Conservation (phyloP, 2,888 invertebrate species). For the Sinodicranocentrus sp. region DNA sequence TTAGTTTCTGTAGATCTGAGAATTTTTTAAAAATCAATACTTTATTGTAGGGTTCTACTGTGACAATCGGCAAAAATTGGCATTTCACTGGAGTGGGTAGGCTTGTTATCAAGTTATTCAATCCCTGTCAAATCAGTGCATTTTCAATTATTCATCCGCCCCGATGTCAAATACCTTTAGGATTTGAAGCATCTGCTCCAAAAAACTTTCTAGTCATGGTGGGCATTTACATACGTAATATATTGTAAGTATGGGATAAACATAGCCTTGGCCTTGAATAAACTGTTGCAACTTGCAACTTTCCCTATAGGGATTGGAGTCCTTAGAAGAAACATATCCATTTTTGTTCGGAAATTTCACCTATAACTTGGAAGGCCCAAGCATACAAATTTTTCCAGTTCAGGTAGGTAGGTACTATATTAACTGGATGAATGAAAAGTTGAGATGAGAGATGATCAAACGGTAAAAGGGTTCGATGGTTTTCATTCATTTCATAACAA, state of each 20-base stretch:
- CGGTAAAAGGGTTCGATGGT: no score
- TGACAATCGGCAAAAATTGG: not conserved
- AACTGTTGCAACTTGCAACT: not conserved
- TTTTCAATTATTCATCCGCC: slow-evolving; percentile 47
- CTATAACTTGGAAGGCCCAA: slow-evolving; percentile 3
- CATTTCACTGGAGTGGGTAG: slow-evolving; percentile 39
- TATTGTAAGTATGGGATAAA: no score
- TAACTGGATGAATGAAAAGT: no score
- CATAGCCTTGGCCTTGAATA: no score
- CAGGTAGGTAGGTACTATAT: slow-evolving; percentile 12
- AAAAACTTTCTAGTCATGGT: slow-evolving; percentile 26
- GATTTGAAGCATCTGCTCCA: slow-evolving; percentile 33
- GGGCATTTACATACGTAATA: not conserved
- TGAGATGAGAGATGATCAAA: no score
- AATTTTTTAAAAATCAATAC: no score
- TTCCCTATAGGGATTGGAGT: slow-evolving; percentile 29
- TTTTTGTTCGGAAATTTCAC: slow-evolving; percentile 44
- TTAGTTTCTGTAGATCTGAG: no score
- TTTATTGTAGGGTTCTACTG: no score
- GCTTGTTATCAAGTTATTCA: slow-evolving; percentile 23
- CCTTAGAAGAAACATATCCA: slow-evolving; percentile 8
- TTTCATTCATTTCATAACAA: not conserved
- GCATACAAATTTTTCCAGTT: slow-evolving; percentile 32
- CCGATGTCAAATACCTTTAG: slow-evolving; percentile 35
- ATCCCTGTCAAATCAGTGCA: slow-evolving; percentile 43